Base-by-base conservation (phyloP, 2,113 vertebrate genomes). In the Perca flavescens region DNA sequence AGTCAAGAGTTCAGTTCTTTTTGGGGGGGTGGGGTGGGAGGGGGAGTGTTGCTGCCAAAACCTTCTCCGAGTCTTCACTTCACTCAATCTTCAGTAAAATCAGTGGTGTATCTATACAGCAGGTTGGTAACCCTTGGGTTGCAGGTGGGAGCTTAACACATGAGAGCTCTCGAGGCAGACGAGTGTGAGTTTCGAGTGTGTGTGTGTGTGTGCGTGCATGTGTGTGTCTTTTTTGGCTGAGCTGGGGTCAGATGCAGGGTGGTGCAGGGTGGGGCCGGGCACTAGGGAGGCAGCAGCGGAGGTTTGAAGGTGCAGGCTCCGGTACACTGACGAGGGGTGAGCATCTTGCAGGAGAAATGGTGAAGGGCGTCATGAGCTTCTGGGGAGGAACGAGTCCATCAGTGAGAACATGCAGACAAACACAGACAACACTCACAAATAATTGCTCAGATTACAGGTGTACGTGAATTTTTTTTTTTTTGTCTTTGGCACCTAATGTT, bases 291-390 rank as follows among this genome's bases (percentile, higher is more conserved):
- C 95, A 97, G 93, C 91, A 98, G 94, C 47, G 97, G 98, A 34
- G 97, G 96, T 84, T 98, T 99, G 95, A 97, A 99, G 91, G 96
- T 97, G 96, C 97, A 99, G 94, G 95, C 97, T 73, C 97, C 97
- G 0, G 93, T 97, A 91, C 97, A 99, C 95, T 98, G 97, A 73
- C 97, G 96, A 54, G 96, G 97, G 56, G 96, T 97, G 93, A 98
- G 95, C 97, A 99, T 99, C 94, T 99, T 98, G 93, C 96, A 99
- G 86, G 97, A 98, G 95, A 98, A 99, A 93, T 98, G 96, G 83
- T 98, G 97, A 87, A 98, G 96, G 84, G 97, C 96, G 89, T 97
- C 97, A 84, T 97, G 97, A 91, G 97, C 97, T 96, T 97, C 97
- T 98, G 92, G 93, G 88, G 87, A 93, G 91, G 84, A 93, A 93